Base-by-base conservation (phyloP, 1,140 invertebrate species). In the Apis laboriosa region DNA sequence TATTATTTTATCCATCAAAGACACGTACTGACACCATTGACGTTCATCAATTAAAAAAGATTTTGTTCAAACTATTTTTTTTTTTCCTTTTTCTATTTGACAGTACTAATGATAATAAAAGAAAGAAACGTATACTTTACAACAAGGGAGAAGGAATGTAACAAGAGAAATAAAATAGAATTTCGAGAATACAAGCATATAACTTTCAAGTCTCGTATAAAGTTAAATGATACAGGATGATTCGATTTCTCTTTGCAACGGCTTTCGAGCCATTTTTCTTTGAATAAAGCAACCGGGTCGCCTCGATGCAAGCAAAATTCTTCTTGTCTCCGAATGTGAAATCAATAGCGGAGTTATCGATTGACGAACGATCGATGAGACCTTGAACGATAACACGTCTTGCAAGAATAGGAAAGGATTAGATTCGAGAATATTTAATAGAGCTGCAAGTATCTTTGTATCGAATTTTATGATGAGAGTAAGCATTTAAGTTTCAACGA, bases 221-320 rank as follows among this genome's bases (percentile, higher is more conserved):
- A 4, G 34, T 74, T 58, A 34, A 58, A 79, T 12, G 53, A n/a
- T 9, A 11, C 49, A 53, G 49, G 24, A 17, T 21, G 49, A 55
- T 72, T 58, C 58, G 63, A 63, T 79, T 73, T 55, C 68, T 34
- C 9, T n/a, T 43, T 28, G 19, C 11, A 9, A 17, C 77, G n/a
- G 7, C 2, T 34, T 71, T 28, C 55, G 11, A 17, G 17, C 34
- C 17, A 43, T 78, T 55, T 28, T 24, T 68, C 19, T 9, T 24
- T 5, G 66, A 75, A 84, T 86, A 80, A 84, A 74, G 77, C 66
- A 87, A 79, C 67, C 76, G 76, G 86, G 70, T 86, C 76, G 84
- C 63, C 63, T 61, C 49, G 64, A 84, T 72, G 76, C 64, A 66
- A 58, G 76, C 71, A 21, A 66, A 83, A 83, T 73, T 86, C 84